These are phyloP conservation scores for Nothocercus julius DNA, from an alignment of 2,113 vertebrate genomes.

Conservation along the genomic window DNA sequence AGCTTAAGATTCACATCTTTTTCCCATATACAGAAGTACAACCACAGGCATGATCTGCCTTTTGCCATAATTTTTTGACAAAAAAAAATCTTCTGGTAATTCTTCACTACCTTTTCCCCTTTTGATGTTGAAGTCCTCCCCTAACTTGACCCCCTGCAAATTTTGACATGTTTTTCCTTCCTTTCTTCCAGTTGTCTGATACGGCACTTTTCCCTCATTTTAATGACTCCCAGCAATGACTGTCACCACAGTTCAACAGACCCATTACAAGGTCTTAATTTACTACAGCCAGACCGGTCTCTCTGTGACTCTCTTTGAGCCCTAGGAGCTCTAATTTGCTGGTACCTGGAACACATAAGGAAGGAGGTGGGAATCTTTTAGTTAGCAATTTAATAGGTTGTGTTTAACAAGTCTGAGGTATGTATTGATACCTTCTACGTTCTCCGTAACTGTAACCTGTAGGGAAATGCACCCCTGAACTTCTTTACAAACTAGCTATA, in stretches of 20 bases:
- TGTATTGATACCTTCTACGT: neutral
- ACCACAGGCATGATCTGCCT: neutral
- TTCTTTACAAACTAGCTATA: neutral
- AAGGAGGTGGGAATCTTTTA: neutral
- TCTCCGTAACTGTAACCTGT: neutral
- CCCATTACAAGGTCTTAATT: constrained; percentile 10
- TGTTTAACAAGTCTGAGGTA: neutral
- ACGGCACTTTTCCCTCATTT: constrained; percentile 9
- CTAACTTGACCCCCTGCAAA: neutral
- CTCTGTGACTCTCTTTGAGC: neutral
- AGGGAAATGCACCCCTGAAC: neutral
- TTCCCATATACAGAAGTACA: neutral
- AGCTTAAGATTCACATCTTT: neutral
- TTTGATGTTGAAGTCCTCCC: neutral
- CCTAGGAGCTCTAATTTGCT: neutral
- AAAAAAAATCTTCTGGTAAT: neutral
- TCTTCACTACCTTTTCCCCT: neutral
- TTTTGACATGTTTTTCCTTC: constrained; percentile 1
- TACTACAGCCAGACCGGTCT: constrained; percentile 10
- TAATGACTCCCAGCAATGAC: constrained; percentile 19
- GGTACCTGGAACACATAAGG: neutral
- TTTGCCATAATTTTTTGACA: neutral
- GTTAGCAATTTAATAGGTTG: neutral
- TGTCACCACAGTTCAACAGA: constrained; percentile 34
- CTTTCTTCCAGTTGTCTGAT: neutral